Evolutionary conservation across 2,113 vertebrate species (phyloP).

Genomic region (Protobothrops flavoviridis): DNA sequence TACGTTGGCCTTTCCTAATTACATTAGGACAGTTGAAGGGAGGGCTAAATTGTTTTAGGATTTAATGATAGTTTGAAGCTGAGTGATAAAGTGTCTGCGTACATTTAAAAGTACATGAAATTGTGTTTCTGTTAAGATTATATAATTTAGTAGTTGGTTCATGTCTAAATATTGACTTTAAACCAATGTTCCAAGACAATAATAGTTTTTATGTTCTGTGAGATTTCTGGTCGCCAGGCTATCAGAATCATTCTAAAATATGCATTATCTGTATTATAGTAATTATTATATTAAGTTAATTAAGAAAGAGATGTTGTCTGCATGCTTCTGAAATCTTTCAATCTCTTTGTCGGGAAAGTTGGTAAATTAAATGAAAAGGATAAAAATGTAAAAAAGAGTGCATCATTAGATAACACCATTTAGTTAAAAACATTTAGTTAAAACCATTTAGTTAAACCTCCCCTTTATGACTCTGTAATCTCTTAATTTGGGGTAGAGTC

Average conservation of each 20-base stretch:
- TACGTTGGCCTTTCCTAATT: neutral
- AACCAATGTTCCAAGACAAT: neutral
- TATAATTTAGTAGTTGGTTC: neutral
- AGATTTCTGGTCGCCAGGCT: neutral
- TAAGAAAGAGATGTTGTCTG: neutral
- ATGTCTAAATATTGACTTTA: neutral
- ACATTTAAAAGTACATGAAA: neutral
- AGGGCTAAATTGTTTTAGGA: conserved; percentile 6
- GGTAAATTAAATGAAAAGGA: neutral
- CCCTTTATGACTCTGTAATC: neutral
- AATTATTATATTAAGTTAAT: neutral
- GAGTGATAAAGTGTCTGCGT: neutral
- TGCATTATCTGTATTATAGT: neutral
- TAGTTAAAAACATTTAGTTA: neutral
- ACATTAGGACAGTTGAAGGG: neutral
- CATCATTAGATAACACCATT: neutral
- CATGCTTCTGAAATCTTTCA: neutral
- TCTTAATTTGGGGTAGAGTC: neutral
- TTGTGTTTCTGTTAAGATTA: neutral
- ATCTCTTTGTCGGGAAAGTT: neutral
- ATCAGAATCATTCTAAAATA: neutral
- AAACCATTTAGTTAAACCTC: neutral
- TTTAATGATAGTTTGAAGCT: neutral
- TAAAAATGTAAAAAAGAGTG: neutral
- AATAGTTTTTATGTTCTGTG: neutral